Evolutionary conservation across 2,113 vertebrate species (phyloP).

Genomic region (Phylloscopus whistleri): DNA sequence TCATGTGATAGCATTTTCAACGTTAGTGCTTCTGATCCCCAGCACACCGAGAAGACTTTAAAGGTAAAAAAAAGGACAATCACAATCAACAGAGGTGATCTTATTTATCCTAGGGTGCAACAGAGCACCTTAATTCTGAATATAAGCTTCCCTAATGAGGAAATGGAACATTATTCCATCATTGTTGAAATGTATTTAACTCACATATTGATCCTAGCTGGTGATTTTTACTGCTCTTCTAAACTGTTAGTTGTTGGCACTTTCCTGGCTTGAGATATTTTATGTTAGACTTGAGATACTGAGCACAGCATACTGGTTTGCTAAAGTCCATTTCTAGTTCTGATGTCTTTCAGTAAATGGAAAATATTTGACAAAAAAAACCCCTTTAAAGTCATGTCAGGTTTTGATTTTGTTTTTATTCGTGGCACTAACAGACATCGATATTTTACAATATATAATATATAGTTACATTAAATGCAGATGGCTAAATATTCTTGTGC

Average conservation of each 20-base stretch:
- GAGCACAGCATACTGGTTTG: not conserved
- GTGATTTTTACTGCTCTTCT: not conserved
- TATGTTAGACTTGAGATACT: not conserved
- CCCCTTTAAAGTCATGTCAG: not conserved
- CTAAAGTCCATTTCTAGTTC: not conserved
- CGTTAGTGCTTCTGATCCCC: not conserved
- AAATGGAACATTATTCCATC: not conserved
- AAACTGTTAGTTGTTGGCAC: not conserved
- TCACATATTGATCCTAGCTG: not conserved
- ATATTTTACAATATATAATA: slow-evolving; percentile 53
- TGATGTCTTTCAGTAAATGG: not conserved
- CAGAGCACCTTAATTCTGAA: not conserved
- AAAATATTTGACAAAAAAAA: not conserved
- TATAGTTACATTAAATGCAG: slow-evolving; percentile 13
- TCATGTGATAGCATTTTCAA: not conserved
- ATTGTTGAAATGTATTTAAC: not conserved
- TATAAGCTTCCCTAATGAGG: not conserved
- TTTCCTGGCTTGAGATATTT: not conserved
- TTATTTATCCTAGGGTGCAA: not conserved
- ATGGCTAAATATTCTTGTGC: slow-evolving; percentile 2
- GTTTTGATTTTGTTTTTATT: slow-evolving; percentile 68
- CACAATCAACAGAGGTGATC: not conserved
- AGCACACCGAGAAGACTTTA: not conserved
- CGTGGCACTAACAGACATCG: slow-evolving; percentile 70
- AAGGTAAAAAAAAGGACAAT: not conserved